A percentile compares a stretch with the other conserved stretches of the same genome.
These are phyloP conservation scores for Pecten maximus DNA, from an alignment of 2,888 invertebrate species.

Conservation along the genomic window DNA sequence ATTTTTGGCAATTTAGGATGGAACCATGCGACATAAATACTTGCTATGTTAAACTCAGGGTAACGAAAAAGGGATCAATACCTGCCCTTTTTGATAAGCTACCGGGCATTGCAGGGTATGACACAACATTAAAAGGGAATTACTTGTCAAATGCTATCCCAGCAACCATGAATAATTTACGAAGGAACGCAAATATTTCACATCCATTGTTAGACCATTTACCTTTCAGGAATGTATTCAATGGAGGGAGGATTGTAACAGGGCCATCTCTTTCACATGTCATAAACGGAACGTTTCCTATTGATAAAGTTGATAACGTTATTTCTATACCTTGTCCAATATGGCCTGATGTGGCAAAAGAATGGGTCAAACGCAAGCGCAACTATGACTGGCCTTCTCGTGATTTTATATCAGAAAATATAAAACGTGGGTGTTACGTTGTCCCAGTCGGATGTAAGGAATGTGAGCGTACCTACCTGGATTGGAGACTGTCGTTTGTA, in stretches of 20 bases:
- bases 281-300: background rate
- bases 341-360: background rate
- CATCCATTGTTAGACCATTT: background rate
- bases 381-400: background rate
- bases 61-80: background rate
- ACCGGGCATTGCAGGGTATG: background rate
- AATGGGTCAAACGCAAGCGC: background rate
- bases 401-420: background rate
- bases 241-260: background rate
- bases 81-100: background rate
- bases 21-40: background rate
- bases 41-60: background rate
- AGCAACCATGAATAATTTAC: background rate
- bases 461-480: background rate
- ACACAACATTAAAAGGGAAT: background rate
- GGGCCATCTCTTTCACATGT: background rate
- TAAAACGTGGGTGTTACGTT: background rate
- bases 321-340: background rate
- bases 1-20: background rate
- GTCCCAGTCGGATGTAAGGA: background rate
- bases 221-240: background rate
- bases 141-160: background rate
- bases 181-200: too few relatives aligned
- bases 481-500: slow-evolving; percentile 3
- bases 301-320: background rate